Evolutionary conservation across 1,140 invertebrate species (phyloP).

Genomic region (Dendrolimus punctatus): DNA sequence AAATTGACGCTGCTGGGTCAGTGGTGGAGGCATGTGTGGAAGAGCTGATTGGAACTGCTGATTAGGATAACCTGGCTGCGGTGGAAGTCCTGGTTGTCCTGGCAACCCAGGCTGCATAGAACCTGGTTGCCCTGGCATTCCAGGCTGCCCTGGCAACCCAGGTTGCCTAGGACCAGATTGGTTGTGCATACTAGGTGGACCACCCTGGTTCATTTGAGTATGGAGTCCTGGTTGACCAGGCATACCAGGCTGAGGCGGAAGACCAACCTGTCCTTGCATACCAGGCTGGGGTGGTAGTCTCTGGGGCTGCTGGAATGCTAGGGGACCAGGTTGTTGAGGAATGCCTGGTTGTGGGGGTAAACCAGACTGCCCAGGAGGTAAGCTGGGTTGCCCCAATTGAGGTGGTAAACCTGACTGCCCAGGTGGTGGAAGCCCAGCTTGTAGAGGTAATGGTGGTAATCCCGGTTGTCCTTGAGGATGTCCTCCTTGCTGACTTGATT

Average conservation of each 20-base stretch:
- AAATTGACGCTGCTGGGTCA: conserved; percentile 37
- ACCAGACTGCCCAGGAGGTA: conserved; percentile 11
- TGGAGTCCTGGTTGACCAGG: conserved; percentile 5
- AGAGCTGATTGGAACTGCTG: conserved; percentile 32
- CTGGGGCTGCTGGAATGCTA: conserved; percentile 11
- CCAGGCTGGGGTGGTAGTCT: conserved; percentile 8
- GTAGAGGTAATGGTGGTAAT: conserved; percentile 15
- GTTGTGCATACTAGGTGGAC: conserved; percentile 24
- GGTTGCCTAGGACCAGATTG: conserved; percentile 11
- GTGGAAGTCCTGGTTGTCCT: conserved; percentile 12
- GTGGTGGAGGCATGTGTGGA: conserved; percentile 49
- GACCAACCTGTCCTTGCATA: conserved; percentile 14
- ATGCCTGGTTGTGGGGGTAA: conserved; percentile 12
- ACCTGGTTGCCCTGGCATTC: conserved; percentile 9
- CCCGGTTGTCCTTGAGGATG: conserved; percentile 16
- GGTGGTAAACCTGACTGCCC: conserved; percentile 12
- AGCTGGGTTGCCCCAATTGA: conserved; percentile 13
- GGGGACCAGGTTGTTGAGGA: conserved; percentile 32
- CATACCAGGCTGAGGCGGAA: conserved; percentile 18
- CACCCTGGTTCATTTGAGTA: conserved; percentile 19
- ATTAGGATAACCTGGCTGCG: conserved; percentile 7
- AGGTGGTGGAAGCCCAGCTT: conserved; percentile 18
- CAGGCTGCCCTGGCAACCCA: conserved; percentile 16
- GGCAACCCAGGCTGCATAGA: no score
- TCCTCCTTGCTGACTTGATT: conserved; percentile 14